Conservation (phyloP, 1,140 invertebrate species). For the Medauroidea extradentata region DNA sequence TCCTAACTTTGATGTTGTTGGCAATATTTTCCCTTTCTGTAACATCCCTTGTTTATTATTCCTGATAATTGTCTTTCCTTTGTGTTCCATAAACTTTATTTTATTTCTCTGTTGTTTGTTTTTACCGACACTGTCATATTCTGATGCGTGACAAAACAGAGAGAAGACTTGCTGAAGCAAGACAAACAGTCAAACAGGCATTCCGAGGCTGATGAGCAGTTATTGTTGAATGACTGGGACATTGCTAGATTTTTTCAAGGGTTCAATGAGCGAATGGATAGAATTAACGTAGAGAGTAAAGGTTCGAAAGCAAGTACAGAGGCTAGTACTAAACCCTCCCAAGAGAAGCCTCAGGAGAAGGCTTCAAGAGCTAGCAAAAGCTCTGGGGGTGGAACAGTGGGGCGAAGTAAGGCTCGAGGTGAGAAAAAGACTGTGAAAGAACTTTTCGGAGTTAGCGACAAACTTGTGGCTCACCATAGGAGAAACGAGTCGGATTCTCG, state of each 20-base stretch:
- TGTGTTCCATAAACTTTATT: not conserved
- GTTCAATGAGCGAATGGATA: constrained; percentile 40
- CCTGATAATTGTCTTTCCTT: not conserved
- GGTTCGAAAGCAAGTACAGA: constrained; percentile 26
- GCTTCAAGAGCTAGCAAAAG: constrained; percentile 24
- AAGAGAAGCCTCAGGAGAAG: constrained; percentile 36
- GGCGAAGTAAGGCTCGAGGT: constrained; percentile 3
- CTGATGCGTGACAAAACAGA: not conserved
- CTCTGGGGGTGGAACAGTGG: not conserved
- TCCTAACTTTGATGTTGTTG: too few species aligned
- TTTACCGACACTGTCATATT: not conserved
- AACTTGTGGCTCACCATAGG: constrained; percentile 21
- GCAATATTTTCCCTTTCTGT: not conserved
- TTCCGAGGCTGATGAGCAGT: constrained; percentile 62
- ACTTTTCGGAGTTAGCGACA: not conserved
- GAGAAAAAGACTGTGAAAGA: constrained; percentile 17
- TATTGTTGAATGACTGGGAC: constrained; percentile 76
- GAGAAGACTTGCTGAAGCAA: constrained; percentile 3
- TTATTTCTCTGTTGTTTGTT: not conserved
- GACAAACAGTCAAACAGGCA: constrained; percentile 33
- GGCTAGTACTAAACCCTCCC: constrained; percentile 28
- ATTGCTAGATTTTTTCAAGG: constrained; percentile 75
- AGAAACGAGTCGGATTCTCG: constrained; percentile 57
- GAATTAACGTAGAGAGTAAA: constrained; percentile 18
- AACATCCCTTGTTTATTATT: not conserved